Percentiles rank a stretch among this genome's conserved stretches.
These are phyloP conservation scores for Ditula angustiorana DNA, from an alignment of 2,888 invertebrate species.

Conservation along the genomic window DNA sequence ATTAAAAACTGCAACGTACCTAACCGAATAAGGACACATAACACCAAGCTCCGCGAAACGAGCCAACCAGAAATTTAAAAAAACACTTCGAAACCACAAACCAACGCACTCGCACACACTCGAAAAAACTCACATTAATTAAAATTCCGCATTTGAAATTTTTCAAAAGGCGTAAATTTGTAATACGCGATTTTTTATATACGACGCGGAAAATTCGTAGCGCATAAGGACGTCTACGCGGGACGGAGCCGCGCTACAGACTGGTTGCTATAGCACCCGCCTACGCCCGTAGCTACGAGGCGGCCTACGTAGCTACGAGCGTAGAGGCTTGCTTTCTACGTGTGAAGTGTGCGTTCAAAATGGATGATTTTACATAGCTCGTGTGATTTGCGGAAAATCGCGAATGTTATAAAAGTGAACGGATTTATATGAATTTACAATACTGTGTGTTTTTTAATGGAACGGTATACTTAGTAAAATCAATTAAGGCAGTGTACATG, in stretches of 20 bases:
- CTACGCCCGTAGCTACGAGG: slow-evolving; percentile 62
- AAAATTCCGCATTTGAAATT: slow-evolving; percentile 60
- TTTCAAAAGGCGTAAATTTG: slow-evolving; percentile 41
- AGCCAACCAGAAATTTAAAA: slow-evolving; percentile 36
- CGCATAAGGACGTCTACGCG: slow-evolving; percentile 65
- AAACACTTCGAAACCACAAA: slow-evolving; percentile 49
- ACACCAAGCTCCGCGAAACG: slow-evolving; percentile 16
- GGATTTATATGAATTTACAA: too few species aligned
- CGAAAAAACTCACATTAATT: slow-evolving; percentile 67
- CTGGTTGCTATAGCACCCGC: slow-evolving; percentile 82
- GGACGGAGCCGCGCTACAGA: slow-evolving; percentile 66
- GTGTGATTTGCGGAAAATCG: slow-evolving; percentile 5
- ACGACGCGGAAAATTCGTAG: slow-evolving; percentile 47
- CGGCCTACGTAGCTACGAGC: slow-evolving; percentile 57
- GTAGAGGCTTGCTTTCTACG: slow-evolving; percentile 51
- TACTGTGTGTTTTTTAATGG: too few species aligned
- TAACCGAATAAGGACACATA: slow-evolving; percentile 7
- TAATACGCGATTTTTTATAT: slow-evolving; percentile 47
- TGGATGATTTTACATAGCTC: slow-evolving; percentile 43
- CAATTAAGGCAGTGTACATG: too few species aligned
- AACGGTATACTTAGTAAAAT: too few species aligned
- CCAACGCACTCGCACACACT: slow-evolving; percentile 47
- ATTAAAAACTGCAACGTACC: slow-evolving; percentile 30
- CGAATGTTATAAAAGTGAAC: background rate
- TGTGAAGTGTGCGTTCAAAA: slow-evolving; percentile 57